Evolutionary conservation across 2,888 invertebrate species (phyloP), one percentile per base, ranked within the genome.

Genomic region (Eupithecia dodoneata): DNA sequence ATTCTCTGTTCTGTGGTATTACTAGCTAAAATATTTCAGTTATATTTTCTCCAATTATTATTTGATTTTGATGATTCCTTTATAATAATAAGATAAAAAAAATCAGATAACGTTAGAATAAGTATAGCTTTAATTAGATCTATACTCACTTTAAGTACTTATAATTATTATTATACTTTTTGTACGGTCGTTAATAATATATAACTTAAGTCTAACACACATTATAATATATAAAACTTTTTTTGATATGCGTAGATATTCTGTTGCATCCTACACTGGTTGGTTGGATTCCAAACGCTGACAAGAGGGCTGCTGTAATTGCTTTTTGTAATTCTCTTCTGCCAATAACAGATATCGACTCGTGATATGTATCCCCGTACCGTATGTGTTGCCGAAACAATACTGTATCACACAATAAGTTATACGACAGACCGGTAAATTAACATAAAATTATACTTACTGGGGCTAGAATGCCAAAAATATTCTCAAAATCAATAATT

Each of bases 301-400:
- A 77, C 75, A 73, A 79, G 71, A 73, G 76, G 74, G 52, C 73
- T 45, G 66, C 69, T 72, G 77, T 77, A 79, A 79, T 79, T 79
- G 79, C 76, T 79, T 72, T 72, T 77, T 79, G 76, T 72, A 76
- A 79, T 79, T 79, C 72, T 74, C 74, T 74, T 76, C 72, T 77
- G 74, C 70, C 75, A 77, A 74, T 76, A 75, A 49, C 76, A 76
- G 70, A 70, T 30, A 30, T 59, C 55, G n/a, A 55, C 18, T 10
- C 30, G 63, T 30, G 63, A 63, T 18, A 10, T 59, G 18, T 18
- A 59, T 18, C 9, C 59, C 12, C 30, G 30, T 12, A 63, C 10
- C 9, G 63, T 63, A 30, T 63, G 63, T 30, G 63, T 18, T 63
- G 63, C 30, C 30, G 10, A 59, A 18, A 18, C n/a, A 18, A 59